phyloP scores from a whole-genome alignment of 2,888 invertebrate species.

The Amorpha juglandis region DNA sequence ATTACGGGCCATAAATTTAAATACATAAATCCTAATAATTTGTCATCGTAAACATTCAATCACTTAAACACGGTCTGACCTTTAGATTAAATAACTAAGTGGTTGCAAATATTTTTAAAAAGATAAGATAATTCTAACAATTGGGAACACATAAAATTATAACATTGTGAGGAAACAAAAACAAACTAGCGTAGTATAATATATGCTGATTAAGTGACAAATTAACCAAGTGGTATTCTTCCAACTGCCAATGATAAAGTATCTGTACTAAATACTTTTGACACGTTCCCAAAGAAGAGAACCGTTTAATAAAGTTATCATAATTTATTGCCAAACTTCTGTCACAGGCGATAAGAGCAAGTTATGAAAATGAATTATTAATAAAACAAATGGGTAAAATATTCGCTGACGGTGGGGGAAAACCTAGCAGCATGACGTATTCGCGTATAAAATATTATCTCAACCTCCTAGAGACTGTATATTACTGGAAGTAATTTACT shows the following conservation, averaged over 20 bases:
- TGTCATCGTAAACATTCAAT: background rate
- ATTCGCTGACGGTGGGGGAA: background rate
- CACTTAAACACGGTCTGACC: background rate
- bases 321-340: constrained; percentile 22
- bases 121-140: background rate
- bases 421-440: background rate
- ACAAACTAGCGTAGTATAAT: background rate
- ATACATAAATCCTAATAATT: no score
- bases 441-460: background rate
- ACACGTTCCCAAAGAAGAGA: background rate
- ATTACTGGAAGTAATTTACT: background rate
- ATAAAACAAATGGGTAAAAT: constrained; percentile 10
- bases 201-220: constrained; percentile 1
- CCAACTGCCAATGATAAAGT: background rate
- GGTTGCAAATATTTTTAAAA: background rate
- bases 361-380: constrained; percentile 9
- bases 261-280: constrained; percentile 12
- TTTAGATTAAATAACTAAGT: background rate
- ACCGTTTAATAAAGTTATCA: background rate
- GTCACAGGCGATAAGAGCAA: constrained; percentile 12
- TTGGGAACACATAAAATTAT: background rate
- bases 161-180: constrained; percentile 4
- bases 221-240: background rate
- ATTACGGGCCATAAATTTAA: no score
- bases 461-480: background rate